phyloP scores from a whole-genome alignment of 2,888 invertebrate species.

The Agrypnus murinus region DNA sequence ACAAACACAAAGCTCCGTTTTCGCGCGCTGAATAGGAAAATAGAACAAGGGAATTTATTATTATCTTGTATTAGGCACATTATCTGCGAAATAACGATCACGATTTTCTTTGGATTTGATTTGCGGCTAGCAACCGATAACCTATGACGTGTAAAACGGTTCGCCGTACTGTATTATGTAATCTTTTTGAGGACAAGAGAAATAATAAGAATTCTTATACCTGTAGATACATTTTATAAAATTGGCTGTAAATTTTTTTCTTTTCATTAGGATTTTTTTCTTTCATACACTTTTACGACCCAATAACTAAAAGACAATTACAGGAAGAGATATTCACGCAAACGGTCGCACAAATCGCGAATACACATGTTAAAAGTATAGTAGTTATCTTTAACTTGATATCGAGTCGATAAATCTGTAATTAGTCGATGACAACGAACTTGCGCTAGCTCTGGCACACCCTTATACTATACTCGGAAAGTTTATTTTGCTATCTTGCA shows the following conservation, averaged over 20 bases:
- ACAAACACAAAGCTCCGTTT: constrained; percentile 6
- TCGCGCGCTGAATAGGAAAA: constrained; percentile 11
- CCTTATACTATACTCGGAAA: constrained; percentile 51
- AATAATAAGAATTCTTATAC: constrained; percentile 25
- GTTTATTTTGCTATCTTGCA: constrained; percentile 49
- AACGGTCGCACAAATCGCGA: constrained; percentile 46
- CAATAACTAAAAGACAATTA: constrained; percentile 36
- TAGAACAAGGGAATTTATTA: constrained; percentile 35
- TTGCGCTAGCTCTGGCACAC: constrained; percentile 53
- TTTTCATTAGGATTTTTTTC: no score
- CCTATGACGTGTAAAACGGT: constrained; percentile 24
- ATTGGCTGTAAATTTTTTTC: constrained; percentile 12
- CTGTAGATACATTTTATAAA: constrained; percentile 16
- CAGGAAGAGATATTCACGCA: constrained; percentile 39
- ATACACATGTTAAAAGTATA: constrained; percentile 46
- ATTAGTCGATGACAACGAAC: constrained; percentile 58
- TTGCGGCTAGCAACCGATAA: constrained; percentile 27
- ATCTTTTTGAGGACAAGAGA: not conserved
- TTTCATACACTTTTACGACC: no score
- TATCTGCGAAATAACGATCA: constrained; percentile 41
- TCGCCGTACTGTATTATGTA: constrained; percentile 10
- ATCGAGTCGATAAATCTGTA: constrained; percentile 56
- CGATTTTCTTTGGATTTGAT: constrained; percentile 38
- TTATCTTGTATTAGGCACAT: constrained; percentile 33
- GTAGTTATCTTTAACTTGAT: constrained; percentile 42